Conservation (phyloP, 2,797 vertebrate species). For the Echiichthys vipera region DNA sequence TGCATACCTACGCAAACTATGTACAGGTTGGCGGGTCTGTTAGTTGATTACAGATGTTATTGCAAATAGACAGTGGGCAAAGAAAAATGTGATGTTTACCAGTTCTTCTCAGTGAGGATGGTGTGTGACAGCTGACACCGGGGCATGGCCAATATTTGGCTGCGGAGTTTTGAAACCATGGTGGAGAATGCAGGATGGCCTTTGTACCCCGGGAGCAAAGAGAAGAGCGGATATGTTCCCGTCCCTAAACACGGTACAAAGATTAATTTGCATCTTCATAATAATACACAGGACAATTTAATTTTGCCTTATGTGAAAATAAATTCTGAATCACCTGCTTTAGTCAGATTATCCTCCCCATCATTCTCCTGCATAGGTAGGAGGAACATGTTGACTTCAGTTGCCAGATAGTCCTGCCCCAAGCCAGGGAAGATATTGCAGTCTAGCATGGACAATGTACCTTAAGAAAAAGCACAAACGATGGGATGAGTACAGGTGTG, state of each 20-base stretch:
- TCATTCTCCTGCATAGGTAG: conserved; percentile 90
- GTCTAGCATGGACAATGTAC: conserved; percentile 92
- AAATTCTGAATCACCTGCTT: conserved; percentile 81
- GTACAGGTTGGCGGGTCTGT: not conserved
- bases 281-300: not conserved
- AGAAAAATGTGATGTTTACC: conserved; percentile 73
- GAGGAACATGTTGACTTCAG: conserved; percentile 93
- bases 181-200: conserved; percentile 91
- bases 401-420: conserved; percentile 86
- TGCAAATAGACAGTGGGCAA: not conserved
- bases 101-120: conserved; percentile 95
- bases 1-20: too few species aligned
- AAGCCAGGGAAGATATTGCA: conserved; percentile 92
- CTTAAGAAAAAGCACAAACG: conserved; percentile 66
- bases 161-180: conserved; percentile 88
- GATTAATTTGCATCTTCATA: not conserved
- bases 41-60: not conserved
- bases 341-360: conserved; percentile 86
- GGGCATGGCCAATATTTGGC: conserved; percentile 91
- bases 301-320: not conserved
- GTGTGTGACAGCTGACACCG: conserved; percentile 93
- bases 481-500: not conserved
- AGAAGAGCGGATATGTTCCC: conserved; percentile 87
- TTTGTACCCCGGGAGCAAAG: conserved; percentile 90
- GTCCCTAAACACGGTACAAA: conserved; percentile 71